Base-by-base conservation (phyloP, 2,888 invertebrate species). In the Ochropacha duplaris region DNA sequence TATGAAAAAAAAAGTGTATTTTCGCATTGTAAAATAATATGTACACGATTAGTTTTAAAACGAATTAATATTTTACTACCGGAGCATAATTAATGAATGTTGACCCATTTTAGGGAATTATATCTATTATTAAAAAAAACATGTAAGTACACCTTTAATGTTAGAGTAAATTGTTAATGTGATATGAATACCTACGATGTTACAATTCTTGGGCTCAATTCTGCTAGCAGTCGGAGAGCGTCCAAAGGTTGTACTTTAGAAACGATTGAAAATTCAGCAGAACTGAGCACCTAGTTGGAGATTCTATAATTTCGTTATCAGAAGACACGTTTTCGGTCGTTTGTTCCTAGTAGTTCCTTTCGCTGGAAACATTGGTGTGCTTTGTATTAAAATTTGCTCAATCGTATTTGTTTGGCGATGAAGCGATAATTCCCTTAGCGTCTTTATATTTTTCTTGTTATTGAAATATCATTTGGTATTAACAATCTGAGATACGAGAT, bases 51-150 rank as follows among this genome's bases (percentile, higher is more conserved):
- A 92, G 90, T 78, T 83, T 74, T 83, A 84, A 81, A 88, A 88
- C 79, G 85, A 90, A 90, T 86, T 84, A 86, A 88, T 91, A 91
- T 92, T 92, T 92, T 91, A 91, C 78, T 91, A 92, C 86, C 79
- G 84, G 67, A 86, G 78, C 87, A 84, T 89, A 88, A 85, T 86
- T 89, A 88, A 85, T 86, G 54, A 78, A 84, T 85, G 89, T 91
- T 89, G 83, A 79, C 83, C 88, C 86, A 74, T 79, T 76, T 84
- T 80, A 80, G 81, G 87, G 87, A 83, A 80, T 68, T 83, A 72
- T 77, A 74, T 71, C 66, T 78, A 83, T 79, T 65, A 77, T 83
- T 79, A 66, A 78, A 76, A 69, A 61, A 64, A 73, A 66, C 76
- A 75, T 86, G 84, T 82, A 80, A 80, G 73, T 89, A 88, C 86